These are phyloP conservation scores for Poecilus cupreus DNA, from an alignment of 2,888 invertebrate species.

Conservation along the genomic window DNA sequence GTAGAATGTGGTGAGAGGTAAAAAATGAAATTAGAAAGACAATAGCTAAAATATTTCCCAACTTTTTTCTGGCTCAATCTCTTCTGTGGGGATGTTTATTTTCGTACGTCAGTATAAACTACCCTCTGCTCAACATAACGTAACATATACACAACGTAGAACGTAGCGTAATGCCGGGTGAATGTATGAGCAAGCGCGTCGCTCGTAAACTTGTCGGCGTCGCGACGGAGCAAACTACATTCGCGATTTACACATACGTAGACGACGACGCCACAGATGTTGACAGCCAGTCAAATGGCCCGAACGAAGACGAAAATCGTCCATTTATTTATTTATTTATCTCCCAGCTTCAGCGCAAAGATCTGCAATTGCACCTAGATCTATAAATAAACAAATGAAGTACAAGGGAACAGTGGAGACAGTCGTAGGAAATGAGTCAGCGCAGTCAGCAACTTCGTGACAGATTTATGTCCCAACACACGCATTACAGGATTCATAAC, in stretches of 20 bases:
- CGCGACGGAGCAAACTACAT: not conserved
- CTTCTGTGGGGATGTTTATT: constrained; percentile 13
- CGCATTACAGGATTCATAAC: constrained; percentile 55
- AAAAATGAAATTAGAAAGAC: too few species aligned
- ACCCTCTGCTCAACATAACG: too few species aligned
- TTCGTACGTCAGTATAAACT: constrained; percentile 8
- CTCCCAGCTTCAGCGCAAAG: too few species aligned
- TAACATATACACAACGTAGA: not conserved
- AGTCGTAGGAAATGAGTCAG: too few species aligned
- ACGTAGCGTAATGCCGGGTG: not conserved
- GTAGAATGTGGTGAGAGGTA: too few species aligned
- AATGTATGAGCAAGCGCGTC: not conserved
- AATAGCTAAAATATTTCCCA: not conserved
- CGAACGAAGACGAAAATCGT: too few species aligned
- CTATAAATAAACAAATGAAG: too few species aligned
- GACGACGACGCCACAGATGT: not conserved
- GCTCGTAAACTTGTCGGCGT: constrained; percentile 20
- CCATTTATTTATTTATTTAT: too few species aligned
- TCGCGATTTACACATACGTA: not conserved
- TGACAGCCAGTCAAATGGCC: too few species aligned
- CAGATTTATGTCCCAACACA: constrained; percentile 65
- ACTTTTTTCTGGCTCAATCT: too few species aligned
- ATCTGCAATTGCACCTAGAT: too few species aligned
- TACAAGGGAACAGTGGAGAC: too few species aligned
- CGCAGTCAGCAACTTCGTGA: constrained; percentile 59